Percentiles rank a stretch among this genome's conserved stretches.
These are phyloP conservation scores for Pseudococcus jackbeardsleyi DNA, from an alignment of 2,888 invertebrate species.

Conservation along the genomic window DNA sequence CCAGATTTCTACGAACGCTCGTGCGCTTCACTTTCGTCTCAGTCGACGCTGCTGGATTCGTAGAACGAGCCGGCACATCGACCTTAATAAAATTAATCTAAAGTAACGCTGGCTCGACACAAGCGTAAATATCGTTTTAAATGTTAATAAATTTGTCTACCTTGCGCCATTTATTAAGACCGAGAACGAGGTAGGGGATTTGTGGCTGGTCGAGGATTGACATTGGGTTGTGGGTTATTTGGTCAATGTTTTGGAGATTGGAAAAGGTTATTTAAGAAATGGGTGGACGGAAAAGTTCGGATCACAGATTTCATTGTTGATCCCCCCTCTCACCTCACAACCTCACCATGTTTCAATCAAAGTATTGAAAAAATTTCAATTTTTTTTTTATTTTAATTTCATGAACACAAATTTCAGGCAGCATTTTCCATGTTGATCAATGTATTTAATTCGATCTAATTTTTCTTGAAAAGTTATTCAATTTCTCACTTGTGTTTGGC, in stretches of 20 bases:
- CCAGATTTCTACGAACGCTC: background rate
- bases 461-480: too few relatives aligned
- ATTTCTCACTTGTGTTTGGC: too few relatives aligned
- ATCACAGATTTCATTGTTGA: too few relatives aligned
- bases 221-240: background rate
- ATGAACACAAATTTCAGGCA: too few relatives aligned
- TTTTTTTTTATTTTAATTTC: too few relatives aligned
- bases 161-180: background rate
- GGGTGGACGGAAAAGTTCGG: too few relatives aligned
- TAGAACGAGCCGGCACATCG: slow-evolving; percentile 8
- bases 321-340: too few relatives aligned
- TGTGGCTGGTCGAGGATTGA: background rate
- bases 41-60: background rate
- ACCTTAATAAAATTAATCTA: slow-evolving; percentile 44
- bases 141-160: slow-evolving; percentile 41
- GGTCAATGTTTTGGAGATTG: background rate
- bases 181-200: background rate
- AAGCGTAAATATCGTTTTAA: slow-evolving; percentile 2
- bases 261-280: too few relatives aligned
- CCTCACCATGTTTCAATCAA: too few relatives aligned
- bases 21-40: background rate
- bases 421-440: too few relatives aligned
- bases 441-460: too few relatives aligned
- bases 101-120: background rate
- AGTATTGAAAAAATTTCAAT: too few relatives aligned